Percentiles rank a stretch among this genome's conserved stretches.
phyloP scores from a whole-genome alignment of 2,888 invertebrate species.

The Agrotis clavis region DNA sequence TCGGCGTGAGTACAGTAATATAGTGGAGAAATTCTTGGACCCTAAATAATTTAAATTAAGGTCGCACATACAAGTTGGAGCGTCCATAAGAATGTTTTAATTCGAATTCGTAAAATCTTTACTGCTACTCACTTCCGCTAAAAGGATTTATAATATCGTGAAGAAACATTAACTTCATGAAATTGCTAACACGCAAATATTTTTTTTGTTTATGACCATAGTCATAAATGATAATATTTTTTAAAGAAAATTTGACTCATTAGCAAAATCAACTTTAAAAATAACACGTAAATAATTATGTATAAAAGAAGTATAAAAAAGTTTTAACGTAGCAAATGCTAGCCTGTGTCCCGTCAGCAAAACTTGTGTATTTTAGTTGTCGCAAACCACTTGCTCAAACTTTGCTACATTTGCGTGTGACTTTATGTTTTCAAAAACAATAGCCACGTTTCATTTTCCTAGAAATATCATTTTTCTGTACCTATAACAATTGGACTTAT shows the following conservation, averaged over 20 bases:
- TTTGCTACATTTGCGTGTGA: constrained; percentile 3
- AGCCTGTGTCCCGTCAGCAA: neutral
- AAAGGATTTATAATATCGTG: neutral
- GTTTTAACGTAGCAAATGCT: neutral
- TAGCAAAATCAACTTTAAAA: too few relatives aligned
- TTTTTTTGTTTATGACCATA: too few relatives aligned
- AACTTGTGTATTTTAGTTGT: neutral
- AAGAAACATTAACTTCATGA: neutral
- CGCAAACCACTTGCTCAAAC: neutral
- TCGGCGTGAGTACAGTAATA: neutral
- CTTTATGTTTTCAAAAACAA: constrained; percentile 7
- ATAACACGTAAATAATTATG: too few relatives aligned
- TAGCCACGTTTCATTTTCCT: constrained; percentile 4
- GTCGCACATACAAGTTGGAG: neutral
- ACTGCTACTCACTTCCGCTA: too few relatives aligned
- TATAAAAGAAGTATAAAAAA: too few relatives aligned
- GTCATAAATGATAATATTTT: too few relatives aligned
- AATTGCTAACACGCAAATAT: neutral
- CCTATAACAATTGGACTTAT: neutral
- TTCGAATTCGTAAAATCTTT: neutral
- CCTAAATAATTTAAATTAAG: constrained; percentile 3
- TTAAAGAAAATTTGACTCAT: neutral
- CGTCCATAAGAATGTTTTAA: neutral
- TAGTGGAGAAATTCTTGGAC: neutral
- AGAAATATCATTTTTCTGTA: constrained; percentile 15